phyloP scores from a whole-genome alignment of 53 echinoderm and acorn worm species.

The Stichopus horrens region DNA sequence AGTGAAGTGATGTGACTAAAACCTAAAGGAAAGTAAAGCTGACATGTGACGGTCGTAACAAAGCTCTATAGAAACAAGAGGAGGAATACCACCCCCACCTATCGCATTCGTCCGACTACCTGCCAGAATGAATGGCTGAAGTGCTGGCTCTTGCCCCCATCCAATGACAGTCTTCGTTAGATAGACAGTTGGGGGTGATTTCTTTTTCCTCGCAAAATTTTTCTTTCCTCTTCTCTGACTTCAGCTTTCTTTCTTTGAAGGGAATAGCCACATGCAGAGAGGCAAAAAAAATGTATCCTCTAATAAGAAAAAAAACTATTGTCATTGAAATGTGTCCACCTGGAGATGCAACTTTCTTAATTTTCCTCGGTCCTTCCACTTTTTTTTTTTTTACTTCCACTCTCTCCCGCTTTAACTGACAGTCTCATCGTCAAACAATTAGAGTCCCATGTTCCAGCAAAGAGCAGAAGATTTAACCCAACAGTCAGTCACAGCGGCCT shows the following conservation, averaged over 20 bases:
- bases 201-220: no score
- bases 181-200: no score
- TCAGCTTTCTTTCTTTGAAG: background rate
- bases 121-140: background rate
- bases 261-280: background rate
- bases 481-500: background rate
- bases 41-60: background rate
- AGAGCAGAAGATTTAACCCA: background rate
- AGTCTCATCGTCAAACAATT: background rate
- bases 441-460: background rate
- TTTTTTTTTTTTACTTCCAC: background rate
- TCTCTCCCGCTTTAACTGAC: no score
- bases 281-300: background rate
- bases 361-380: background rate
- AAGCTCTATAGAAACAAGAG: background rate
- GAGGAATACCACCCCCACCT: background rate
- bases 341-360: background rate
- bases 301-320: background rate
- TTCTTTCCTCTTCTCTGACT: background rate
- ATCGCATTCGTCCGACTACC: background rate
- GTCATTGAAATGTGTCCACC: constrained; percentile 5
- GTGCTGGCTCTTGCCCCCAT: no score
- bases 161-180: no score
- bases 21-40: no score
- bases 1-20: no score